Conservation (phyloP, 2,113 vertebrate genomes). For the Vidua macroura region DNA sequence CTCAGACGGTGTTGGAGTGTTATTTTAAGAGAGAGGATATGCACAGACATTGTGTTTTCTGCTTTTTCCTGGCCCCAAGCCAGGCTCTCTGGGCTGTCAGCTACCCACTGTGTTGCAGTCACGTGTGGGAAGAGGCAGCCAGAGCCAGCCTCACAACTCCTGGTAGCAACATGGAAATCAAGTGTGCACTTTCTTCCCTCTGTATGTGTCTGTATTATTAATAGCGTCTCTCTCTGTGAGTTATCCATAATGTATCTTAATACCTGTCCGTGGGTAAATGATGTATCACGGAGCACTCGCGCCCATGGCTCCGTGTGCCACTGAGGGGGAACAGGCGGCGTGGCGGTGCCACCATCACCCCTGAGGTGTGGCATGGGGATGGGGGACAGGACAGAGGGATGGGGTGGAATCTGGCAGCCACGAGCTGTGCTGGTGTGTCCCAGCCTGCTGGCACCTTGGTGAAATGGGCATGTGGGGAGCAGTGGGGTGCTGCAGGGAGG, state of each 20-base stretch:
- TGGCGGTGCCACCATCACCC: neutral
- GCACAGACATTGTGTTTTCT: slow-evolving; percentile 77
- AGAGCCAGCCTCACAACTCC: slow-evolving; percentile 71
- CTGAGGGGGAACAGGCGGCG: neutral
- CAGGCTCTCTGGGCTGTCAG: slow-evolving; percentile 74
- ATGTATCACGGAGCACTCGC: neutral
- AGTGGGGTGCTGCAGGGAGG: neutral
- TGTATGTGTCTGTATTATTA: slow-evolving; percentile 74
- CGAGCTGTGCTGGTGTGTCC: neutral
- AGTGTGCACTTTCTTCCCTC: slow-evolving; percentile 70
- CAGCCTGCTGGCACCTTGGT: neutral
- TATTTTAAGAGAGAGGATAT: slow-evolving; percentile 81
- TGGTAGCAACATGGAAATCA: slow-evolving; percentile 73
- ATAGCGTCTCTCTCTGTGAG: slow-evolving; percentile 60
- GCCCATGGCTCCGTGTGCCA: neutral
- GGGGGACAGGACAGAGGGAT: neutral
- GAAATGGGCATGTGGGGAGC: neutral
- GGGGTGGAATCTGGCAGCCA: neutral
- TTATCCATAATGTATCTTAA: slow-evolving; percentile 70
- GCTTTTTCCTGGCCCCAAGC: slow-evolving; percentile 78
- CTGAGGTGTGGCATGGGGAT: neutral
- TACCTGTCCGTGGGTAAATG: slow-evolving; percentile 61
- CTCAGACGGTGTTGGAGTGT: slow-evolving; percentile 75
- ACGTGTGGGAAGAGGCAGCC: slow-evolving; percentile 73
- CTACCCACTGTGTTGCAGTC: slow-evolving; percentile 74